Percentiles rank a stretch among this genome's conserved stretches.
Evolutionary conservation across 2,113 vertebrate species (phyloP).

Genomic region (Varanus komodoensis): DNA sequence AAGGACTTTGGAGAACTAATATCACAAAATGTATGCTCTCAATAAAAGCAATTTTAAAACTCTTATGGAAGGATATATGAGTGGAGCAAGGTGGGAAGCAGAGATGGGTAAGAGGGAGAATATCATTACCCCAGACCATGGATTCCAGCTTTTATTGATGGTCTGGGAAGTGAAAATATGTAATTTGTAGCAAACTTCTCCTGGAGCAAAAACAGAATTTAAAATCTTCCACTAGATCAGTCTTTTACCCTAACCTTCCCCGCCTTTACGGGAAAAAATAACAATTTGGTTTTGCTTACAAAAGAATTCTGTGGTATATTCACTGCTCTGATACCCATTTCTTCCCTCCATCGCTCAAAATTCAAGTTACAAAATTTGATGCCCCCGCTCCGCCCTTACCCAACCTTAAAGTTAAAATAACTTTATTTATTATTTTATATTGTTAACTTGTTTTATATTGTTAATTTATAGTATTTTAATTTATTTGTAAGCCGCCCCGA

Average conservation of each 20-base stretch:
- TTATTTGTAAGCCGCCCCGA: too few species aligned
- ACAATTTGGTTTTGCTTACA: background rate
- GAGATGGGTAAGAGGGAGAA: background rate
- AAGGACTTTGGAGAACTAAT: background rate
- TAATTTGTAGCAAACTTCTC: background rate
- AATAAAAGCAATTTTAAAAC: background rate
- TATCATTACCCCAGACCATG: background rate
- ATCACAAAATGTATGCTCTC: background rate
- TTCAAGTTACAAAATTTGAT: too few species aligned
- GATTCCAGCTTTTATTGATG: background rate
- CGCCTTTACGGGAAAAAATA: background rate
- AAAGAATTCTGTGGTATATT: background rate
- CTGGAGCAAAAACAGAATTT: background rate
- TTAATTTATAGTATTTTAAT: too few species aligned
- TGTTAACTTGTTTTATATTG: too few species aligned
- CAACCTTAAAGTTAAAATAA: too few species aligned
- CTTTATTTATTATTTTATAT: too few species aligned
- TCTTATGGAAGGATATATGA: background rate
- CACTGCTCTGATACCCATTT: background rate
- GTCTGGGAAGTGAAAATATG: background rate
- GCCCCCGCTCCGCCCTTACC: too few species aligned
- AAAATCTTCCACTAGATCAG: background rate
- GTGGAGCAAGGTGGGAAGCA: too few species aligned
- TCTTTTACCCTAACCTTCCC: background rate
- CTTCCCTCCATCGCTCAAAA: background rate